Conservation (phyloP, 2,797 vertebrate genomes). For the Synaphobranchus kaupii region DNA sequence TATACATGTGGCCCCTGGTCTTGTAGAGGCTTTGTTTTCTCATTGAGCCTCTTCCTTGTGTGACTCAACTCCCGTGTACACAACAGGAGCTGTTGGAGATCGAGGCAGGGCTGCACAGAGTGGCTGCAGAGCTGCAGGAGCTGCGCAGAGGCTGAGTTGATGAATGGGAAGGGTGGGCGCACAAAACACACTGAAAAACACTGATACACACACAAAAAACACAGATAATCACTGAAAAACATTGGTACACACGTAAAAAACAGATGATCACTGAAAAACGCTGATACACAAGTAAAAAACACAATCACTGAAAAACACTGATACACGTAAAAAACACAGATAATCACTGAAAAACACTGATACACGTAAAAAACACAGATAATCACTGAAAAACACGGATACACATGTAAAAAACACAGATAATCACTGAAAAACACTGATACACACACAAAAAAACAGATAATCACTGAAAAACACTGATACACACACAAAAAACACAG, state of each 20-base stretch:
- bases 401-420: constrained; percentile 29
- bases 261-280: constrained; percentile 26
- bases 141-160: constrained; percentile 69
- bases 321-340: constrained; percentile 16
- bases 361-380: neutral
- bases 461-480: constrained; percentile 28
- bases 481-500: constrained; percentile 10
- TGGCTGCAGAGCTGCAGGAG: constrained; percentile 72
- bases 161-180: neutral
- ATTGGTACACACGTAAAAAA: neutral
- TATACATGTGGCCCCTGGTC: too few species aligned
- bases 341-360: constrained; percentile 18
- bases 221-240: constrained; percentile 36
- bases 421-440: constrained; percentile 33
- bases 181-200: neutral
- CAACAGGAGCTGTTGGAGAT: constrained; percentile 74
- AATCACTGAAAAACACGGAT: neutral
- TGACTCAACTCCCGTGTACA: constrained; percentile 16
- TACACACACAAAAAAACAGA: constrained; percentile 26
- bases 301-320: constrained; percentile 34
- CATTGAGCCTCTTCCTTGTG: neutral
- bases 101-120: constrained; percentile 74
- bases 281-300: constrained; percentile 4
- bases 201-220: neutral
- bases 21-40: neutral